phyloP scores from a whole-genome alignment of 2,113 vertebrate species.

The Telmatochromis brichardi region DNA sequence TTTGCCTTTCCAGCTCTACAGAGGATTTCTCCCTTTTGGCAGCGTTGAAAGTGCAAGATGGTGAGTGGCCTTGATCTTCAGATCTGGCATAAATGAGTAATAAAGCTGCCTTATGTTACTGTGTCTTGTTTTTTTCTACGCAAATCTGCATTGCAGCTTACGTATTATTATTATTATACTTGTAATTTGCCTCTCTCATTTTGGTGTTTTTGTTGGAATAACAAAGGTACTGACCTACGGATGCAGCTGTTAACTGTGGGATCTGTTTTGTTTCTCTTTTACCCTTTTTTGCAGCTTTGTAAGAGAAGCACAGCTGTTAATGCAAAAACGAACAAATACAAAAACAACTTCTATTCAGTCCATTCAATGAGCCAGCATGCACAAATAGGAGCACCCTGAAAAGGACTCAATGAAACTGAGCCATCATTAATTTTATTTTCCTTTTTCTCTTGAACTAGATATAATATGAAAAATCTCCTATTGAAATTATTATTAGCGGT shows the following conservation, averaged over 20 bases:
- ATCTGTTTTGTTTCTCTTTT: not conserved
- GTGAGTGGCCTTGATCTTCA: slow-evolving; percentile 5
- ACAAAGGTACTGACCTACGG: not conserved
- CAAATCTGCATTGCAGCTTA: not conserved
- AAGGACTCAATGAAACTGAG: not conserved
- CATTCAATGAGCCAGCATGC: not conserved
- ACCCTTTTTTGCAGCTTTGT: not conserved
- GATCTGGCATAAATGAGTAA: not conserved
- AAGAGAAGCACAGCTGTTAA: not conserved
- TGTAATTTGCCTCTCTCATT: not conserved
- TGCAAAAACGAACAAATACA: not conserved
- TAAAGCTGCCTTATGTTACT: not conserved
- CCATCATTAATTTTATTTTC: not conserved
- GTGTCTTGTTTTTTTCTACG: not conserved
- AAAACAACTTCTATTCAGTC: not conserved
- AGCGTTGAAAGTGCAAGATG: not conserved
- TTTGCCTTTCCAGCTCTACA: not conserved
- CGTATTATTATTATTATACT: not conserved
- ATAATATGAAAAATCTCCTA: not conserved
- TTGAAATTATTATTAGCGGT: not conserved
- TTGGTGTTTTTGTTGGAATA: not conserved
- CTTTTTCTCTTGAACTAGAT: not conserved
- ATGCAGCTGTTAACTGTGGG: not conserved
- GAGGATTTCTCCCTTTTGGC: not conserved
- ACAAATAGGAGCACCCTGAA: not conserved